phyloP scores from a whole-genome alignment of 2,113 vertebrate genomes.

The Tragelaphus strepsiceros region DNA sequence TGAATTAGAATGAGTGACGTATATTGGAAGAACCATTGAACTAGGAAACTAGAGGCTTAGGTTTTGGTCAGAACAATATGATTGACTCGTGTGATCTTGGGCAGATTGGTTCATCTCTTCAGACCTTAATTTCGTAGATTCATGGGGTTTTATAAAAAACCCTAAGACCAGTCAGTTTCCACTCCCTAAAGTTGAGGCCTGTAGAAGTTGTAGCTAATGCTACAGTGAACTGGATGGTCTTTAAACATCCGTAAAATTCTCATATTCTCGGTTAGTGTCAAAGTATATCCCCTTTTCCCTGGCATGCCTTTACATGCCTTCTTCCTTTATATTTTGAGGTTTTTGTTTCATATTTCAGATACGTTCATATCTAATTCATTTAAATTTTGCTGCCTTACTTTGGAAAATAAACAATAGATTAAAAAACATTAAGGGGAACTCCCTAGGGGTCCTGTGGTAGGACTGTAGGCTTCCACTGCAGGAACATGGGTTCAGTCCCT shows the following conservation, averaged over 20 bases:
- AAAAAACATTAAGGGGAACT: neutral
- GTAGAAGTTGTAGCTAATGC: neutral
- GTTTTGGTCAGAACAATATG: neutral
- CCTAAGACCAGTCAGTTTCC: neutral
- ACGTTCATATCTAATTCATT: neutral
- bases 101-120: neutral
- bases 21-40: neutral
- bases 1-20: neutral
- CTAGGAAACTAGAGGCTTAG: neutral
- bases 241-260: neutral
- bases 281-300: neutral
- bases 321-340: neutral
- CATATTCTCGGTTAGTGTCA: neutral
- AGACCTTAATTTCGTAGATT: neutral
- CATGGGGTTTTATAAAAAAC: conserved; percentile 4
- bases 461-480: neutral
- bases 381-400: neutral
- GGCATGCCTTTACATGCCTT: neutral
- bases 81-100: neutral
- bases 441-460: neutral
- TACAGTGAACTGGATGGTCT: neutral
- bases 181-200: neutral
- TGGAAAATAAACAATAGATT: neutral
- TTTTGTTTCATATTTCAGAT: neutral
- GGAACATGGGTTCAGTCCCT: neutral